phyloP scores from a whole-genome alignment of 2,113 vertebrate species.

The Agelaius tricolor region DNA sequence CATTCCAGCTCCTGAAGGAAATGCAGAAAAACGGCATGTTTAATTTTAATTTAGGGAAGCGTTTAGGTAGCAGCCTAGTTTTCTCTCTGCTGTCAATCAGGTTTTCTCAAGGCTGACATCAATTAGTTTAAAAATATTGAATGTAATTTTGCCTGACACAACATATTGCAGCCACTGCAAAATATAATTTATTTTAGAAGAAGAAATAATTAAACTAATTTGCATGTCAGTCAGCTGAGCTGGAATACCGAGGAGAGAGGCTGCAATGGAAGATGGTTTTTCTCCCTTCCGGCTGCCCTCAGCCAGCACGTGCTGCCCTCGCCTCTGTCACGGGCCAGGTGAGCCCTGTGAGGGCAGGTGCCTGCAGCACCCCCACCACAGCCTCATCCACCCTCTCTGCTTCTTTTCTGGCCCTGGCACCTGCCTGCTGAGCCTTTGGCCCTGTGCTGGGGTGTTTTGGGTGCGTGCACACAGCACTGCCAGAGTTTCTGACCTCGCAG shows the following conservation, averaged over 20 bases:
- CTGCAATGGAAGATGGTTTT: neutral
- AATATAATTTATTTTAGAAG: conserved; percentile 88
- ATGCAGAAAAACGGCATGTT: conserved; percentile 69
- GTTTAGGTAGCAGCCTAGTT: conserved; percentile 75
- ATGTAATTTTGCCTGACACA: conserved; percentile 87
- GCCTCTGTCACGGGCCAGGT: fast-evolving
- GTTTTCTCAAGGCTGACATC: conserved; percentile 83
- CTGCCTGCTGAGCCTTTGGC: neutral
- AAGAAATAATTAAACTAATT: conserved; percentile 89
- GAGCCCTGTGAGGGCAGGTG: neutral
- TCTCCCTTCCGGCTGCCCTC: neutral
- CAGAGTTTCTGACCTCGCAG: neutral
- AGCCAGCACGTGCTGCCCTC: neutral
- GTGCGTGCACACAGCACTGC: fast-evolving
- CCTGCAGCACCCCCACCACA: neutral
- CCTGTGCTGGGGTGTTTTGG: neutral
- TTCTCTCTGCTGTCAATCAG: conserved; percentile 79
- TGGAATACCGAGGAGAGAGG: conserved; percentile 42
- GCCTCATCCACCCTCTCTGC: neutral
- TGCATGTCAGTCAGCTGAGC: conserved; percentile 84
- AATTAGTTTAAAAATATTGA: conserved; percentile 88
- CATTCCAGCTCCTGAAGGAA: conserved; percentile 66
- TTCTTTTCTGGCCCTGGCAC: neutral
- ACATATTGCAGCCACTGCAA: conserved; percentile 86
- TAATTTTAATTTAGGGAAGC: conserved; percentile 80